Evolutionary conservation across 2,113 vertebrate genomes (phyloP), one percentile per base, ranked within the genome.

Genomic region (Gnathochromis pfefferi): DNA sequence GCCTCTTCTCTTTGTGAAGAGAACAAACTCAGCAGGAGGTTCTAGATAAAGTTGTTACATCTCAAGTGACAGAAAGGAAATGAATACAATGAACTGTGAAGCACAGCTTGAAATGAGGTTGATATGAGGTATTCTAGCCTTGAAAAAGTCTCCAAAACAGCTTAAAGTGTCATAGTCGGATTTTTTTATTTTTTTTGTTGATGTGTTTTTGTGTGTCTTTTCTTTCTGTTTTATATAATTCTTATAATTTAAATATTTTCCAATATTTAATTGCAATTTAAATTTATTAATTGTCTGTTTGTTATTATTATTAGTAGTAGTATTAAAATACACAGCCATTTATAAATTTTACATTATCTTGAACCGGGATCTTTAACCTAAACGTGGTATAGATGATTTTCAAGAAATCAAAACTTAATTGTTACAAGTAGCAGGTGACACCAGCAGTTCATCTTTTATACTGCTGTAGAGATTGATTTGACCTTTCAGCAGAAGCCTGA

Each of bases 11-110:
- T 78, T 63, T 21, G 53, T 85, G 78, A 63, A 63, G 16, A 88
- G 60, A 94, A 81, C 88, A 90, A 92, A 91, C 89, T 87, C 84
- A 87, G 75, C 73, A 75, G 82, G 57, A 86, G 83, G 85, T 70
- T 84, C 40, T 49, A 16, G 40, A 89, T 83, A 73, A 82, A 81
- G 33, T 47, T 80, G 73, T 42, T 68, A 51, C 68, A 58, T 82
- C 17, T 9, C 81, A 85, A 85, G 75, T 83, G 79, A 80, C 54
- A 75, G 33, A 54, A 35, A 85, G 79, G 83, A 82, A 54, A 75
- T 63, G 51, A 79, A 84, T 47, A 75, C 85, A 79, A 84, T 91
- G 82, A 81, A 87, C 7, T 86, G 42, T 87, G 86, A 92, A 84
- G 78, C 73, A 33, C 73, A 33, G 60, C 57, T 88, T 80, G 68